Evolutionary conservation across 1,140 invertebrate species (phyloP).

Genomic region (Phthorimaea operculella): DNA sequence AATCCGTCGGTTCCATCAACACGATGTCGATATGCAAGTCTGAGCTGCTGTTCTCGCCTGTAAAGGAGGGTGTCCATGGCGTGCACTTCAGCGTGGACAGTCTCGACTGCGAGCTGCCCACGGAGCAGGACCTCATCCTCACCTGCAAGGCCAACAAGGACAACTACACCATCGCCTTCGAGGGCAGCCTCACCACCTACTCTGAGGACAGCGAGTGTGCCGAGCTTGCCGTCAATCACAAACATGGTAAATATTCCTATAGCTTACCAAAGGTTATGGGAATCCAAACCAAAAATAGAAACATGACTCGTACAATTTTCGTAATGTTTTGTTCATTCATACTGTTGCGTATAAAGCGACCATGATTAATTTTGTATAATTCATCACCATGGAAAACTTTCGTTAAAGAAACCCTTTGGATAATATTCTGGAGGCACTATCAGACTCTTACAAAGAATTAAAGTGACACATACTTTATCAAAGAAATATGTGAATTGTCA

Average conservation of each 20-base stretch:
- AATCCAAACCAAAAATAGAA: no score
- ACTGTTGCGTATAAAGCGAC: no score
- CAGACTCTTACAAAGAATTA: no score
- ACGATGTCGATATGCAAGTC: constrained; percentile 91
- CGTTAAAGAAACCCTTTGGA: no score
- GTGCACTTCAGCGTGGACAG: constrained; percentile 91
- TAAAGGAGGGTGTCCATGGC: constrained; percentile 79
- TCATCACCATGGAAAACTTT: no score
- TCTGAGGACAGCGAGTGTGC: constrained; percentile 79
- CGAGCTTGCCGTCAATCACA: constrained; percentile 61
- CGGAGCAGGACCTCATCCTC: constrained; percentile 84
- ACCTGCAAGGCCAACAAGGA: constrained; percentile 92
- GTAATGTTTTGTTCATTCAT: no score
- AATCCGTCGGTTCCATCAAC: constrained; percentile 78
- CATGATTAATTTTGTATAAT: no score
- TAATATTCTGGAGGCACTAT: no score
- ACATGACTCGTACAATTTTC: no score
- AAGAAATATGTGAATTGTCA: not conserved
- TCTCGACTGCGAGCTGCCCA: constrained; percentile 82
- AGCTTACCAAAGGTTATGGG: no score
- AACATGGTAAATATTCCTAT: constrained; percentile 39
- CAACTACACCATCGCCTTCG: constrained; percentile 95
- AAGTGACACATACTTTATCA: not conserved
- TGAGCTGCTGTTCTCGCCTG: constrained; percentile 89
- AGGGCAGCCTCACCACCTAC: constrained; percentile 87